Conservation (phyloP, 2,113 vertebrate species). For the Turdus rufiventris region DNA sequence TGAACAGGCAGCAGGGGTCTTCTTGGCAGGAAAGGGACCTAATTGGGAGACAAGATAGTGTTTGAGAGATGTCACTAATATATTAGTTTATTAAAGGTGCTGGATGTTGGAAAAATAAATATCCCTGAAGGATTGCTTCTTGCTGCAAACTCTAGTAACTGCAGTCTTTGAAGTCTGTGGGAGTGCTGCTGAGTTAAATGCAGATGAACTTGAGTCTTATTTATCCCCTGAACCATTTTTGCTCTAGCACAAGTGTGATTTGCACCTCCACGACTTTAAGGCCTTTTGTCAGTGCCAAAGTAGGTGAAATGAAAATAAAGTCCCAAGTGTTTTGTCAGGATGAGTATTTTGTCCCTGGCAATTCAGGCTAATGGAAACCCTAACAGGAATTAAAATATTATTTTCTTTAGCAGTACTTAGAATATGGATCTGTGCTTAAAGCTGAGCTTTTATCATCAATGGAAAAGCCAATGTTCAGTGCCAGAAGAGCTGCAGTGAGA, state of each 20-base stretch:
- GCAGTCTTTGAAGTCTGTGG: constrained; percentile 30
- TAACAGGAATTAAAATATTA: constrained; percentile 53
- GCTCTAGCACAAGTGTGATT: constrained; percentile 8
- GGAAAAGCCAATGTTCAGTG: constrained; percentile 29
- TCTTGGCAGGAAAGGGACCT: constrained; percentile 53
- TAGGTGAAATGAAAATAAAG: constrained; percentile 24
- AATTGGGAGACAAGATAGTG: constrained; percentile 61
- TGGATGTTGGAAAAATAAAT: constrained; percentile 20
- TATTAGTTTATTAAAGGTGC: constrained; percentile 50
- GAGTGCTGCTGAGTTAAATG: constrained; percentile 5
- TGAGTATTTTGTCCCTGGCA: constrained; percentile 7
- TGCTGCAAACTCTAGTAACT: not conserved
- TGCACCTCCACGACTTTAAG: not conserved
- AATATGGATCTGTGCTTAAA: constrained; percentile 24
- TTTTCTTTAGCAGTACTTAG: constrained; percentile 46
- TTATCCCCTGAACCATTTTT: constrained; percentile 8
- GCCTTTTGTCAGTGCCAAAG: constrained; percentile 3
- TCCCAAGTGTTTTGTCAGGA: not conserved
- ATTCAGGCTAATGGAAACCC: constrained; percentile 51
- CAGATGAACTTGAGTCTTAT: constrained; percentile 2
- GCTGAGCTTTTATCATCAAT: constrained; percentile 29
- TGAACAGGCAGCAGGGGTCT: constrained; percentile 55
- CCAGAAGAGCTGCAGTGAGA: constrained; percentile 54
- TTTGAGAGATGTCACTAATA: constrained; percentile 55
- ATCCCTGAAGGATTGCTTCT: constrained; percentile 44